A percentile compares a stretch with the other conserved stretches of the same genome.
Conservation (phyloP, 2,797 vertebrate genomes). For the Hydrocynus forskahlii region DNA sequence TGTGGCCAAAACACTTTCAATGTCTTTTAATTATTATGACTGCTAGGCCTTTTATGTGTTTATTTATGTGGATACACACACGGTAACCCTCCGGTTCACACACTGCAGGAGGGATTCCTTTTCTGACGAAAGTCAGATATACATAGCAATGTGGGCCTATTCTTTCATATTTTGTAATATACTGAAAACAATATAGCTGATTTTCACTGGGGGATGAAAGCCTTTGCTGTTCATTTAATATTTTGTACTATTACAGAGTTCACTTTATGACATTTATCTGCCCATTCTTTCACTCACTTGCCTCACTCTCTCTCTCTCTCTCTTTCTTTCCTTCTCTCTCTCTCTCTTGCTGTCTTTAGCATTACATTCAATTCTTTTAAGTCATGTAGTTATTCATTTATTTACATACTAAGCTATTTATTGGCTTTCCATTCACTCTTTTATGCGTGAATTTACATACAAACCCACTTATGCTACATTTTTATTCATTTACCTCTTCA, state of each 20-base stretch:
- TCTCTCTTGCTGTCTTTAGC: constrained; percentile 63
- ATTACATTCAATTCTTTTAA: constrained; percentile 42
- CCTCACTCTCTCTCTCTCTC: constrained; percentile 62
- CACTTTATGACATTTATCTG: constrained; percentile 62
- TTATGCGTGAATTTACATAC: constrained; percentile 78
- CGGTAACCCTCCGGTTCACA: neutral
- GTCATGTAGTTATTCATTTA: constrained; percentile 75
- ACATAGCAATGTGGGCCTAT: neutral
- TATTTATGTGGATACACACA: constrained; percentile 9
- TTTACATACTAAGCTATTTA: constrained; percentile 84
- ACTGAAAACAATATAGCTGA: neutral
- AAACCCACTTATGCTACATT: constrained; percentile 67
- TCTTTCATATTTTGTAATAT: neutral
- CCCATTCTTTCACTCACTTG: constrained; percentile 69
- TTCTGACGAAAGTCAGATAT: neutral
- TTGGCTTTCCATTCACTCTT: constrained; percentile 67
- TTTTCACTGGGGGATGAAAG: neutral
- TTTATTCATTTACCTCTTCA: constrained; percentile 74
- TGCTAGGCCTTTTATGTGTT: neutral
- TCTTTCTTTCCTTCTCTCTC: constrained; percentile 61
- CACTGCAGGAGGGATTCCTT: neutral
- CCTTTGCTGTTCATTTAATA: constrained; percentile 9
- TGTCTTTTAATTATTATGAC: constrained; percentile 7
- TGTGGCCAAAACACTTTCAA: constrained; percentile 13
- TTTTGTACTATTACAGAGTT: constrained; percentile 35